phyloP scores from a whole-genome alignment of 37 sponge, comb jelly and placozoan species.

The Cliona cf. orientalis region DNA sequence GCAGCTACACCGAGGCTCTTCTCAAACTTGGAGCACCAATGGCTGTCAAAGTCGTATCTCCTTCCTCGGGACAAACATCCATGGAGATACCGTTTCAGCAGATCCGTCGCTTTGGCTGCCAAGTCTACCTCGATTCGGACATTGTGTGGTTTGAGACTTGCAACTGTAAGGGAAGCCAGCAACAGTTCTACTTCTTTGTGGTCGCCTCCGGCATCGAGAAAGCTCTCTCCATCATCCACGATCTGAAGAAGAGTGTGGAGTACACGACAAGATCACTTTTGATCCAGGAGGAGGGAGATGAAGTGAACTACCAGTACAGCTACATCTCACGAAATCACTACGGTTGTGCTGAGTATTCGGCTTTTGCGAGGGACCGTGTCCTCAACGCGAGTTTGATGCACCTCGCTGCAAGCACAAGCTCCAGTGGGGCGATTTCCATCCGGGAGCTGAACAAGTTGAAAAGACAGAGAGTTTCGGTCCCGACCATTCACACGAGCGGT shows the following conservation, averaged over 20 bases:
- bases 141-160: conserved; percentile 80
- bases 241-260: conserved; percentile 44
- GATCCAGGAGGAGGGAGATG: conserved; percentile 51
- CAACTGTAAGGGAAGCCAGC: conserved; percentile 1
- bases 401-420: background rate
- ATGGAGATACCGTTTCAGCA: conserved; percentile 36
- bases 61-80: conserved; percentile 17
- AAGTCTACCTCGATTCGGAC: conserved; percentile 5
- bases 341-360: conserved; percentile 44
- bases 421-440: conserved; percentile 5
- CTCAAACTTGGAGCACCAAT: conserved; percentile 43
- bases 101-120: conserved; percentile 63
- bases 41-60: conserved; percentile 30
- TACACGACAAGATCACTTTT: conserved; percentile 12
- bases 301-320: conserved; percentile 2
- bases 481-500: background rate
- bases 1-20: conserved; percentile 34
- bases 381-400: conserved; percentile 26
- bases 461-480: background rate
- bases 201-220: conserved; percentile 55
- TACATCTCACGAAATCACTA: conserved; percentile 54
- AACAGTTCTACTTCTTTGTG: conserved; percentile 42
- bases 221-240: conserved; percentile 30
- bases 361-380: conserved; percentile 1
- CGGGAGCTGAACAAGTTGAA: background rate